phyloP scores from a whole-genome alignment of 1,140 invertebrate species.

The Drosophila arizonae region DNA sequence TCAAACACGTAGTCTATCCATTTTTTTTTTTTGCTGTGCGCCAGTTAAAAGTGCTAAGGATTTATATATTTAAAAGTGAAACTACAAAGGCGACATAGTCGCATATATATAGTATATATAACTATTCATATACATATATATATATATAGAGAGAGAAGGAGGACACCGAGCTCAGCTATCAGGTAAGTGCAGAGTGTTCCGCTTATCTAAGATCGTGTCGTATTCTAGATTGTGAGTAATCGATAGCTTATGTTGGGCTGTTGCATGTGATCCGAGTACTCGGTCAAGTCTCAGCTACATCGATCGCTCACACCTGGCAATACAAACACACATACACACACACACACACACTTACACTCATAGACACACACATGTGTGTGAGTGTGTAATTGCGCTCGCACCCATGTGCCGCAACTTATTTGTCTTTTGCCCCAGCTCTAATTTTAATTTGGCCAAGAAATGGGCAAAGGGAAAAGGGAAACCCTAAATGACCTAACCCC shows the following conservation, averaged over 20 bases:
- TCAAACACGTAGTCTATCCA: neutral
- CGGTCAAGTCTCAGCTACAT: slow-evolving; percentile 21
- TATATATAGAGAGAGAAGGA: slow-evolving; percentile 8
- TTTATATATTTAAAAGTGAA: neutral
- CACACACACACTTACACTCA: neutral
- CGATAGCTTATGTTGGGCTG: slow-evolving; percentile 38
- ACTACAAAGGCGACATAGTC: slow-evolving; percentile 55
- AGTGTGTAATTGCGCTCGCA: slow-evolving; percentile 54
- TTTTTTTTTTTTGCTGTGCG: slow-evolving; percentile 14
- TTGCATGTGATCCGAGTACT: slow-evolving; percentile 18
- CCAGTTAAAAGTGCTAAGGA: slow-evolving; percentile 3
- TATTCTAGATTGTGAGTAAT: slow-evolving; percentile 18
- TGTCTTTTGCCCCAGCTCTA: slow-evolving; percentile 77
- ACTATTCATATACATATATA: slow-evolving; percentile 4
- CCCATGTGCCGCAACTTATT: slow-evolving; percentile 54
- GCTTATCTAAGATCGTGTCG: slow-evolving; percentile 9
- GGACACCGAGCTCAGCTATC: slow-evolving; percentile 10
- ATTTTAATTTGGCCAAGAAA: slow-evolving; percentile 71
- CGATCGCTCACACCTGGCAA: slow-evolving; percentile 53
- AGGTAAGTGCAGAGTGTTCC: slow-evolving; percentile 33
- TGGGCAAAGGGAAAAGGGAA: neutral
- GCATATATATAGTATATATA: slow-evolving; percentile 30
- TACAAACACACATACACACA: slow-evolving; percentile 30
- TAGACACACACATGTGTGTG: neutral
- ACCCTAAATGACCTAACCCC: slow-evolving; percentile 50